These are phyloP conservation scores for Lithophane ornitopus DNA, from an alignment of 2,888 invertebrate genomes.

Conservation along the genomic window DNA sequence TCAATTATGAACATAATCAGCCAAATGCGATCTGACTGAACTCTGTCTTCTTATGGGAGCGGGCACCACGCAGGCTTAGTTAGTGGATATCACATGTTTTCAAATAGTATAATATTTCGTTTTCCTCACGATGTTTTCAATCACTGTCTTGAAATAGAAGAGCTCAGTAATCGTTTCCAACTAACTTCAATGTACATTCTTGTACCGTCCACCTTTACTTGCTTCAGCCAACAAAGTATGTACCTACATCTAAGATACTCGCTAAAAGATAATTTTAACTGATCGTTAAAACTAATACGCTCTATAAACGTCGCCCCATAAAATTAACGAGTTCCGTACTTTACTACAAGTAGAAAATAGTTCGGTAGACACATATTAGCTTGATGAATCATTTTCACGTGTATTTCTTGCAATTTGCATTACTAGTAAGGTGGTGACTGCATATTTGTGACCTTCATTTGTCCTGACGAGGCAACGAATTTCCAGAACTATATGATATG, in stretches of 20 bases:
- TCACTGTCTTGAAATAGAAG: not conserved
- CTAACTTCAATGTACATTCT: not conserved
- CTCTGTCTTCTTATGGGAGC: too few species aligned
- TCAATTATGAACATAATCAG: not conserved
- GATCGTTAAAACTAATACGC: slow-evolving; percentile 40
- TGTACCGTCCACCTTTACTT: not conserved
- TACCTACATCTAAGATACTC: slow-evolving; percentile 17
- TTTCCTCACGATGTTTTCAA: not conserved
- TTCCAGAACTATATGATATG: slow-evolving; percentile 20
- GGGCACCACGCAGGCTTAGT: not conserved
- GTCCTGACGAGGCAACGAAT: slow-evolving; percentile 12
- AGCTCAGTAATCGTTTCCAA: not conserved
- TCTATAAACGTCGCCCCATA: slow-evolving; percentile 13
- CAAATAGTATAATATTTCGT: not conserved
- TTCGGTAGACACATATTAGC: not conserved
- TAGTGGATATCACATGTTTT: not conserved
- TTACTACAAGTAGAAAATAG: slow-evolving; percentile 32
- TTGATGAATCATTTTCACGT: slow-evolving; percentile 32
- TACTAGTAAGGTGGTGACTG: slow-evolving; percentile 18
- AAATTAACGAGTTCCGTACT: slow-evolving; percentile 27
- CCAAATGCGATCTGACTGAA: not conserved
- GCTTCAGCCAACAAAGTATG: slow-evolving; percentile 7
- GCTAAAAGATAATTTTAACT: slow-evolving; percentile 31
- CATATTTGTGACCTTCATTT: slow-evolving; percentile 13
- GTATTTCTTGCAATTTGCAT: slow-evolving; percentile 29